These are phyloP conservation scores for Drosophila lacteicornis DNA, from an alignment of 1,140 invertebrate species.

Conservation along the genomic window DNA sequence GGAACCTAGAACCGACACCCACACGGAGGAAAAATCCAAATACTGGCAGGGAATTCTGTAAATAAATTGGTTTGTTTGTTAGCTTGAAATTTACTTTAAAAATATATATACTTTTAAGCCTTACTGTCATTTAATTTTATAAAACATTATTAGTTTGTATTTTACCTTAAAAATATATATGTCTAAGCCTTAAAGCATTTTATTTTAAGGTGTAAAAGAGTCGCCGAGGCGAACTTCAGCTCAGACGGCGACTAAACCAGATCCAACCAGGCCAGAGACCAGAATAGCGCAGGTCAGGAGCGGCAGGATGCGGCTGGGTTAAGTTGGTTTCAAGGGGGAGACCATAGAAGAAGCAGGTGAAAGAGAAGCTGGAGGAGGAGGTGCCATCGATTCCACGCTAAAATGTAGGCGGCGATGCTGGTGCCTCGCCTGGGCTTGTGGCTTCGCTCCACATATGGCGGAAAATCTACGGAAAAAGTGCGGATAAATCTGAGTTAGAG, in stretches of 20 bases:
- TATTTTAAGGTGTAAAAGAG: background rate
- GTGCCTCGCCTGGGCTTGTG: slow-evolving; percentile 9
- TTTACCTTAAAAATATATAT: background rate
- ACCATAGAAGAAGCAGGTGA: background rate
- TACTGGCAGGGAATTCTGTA: background rate
- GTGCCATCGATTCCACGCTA: slow-evolving; percentile 27
- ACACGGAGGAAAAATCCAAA: background rate
- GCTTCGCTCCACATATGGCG: slow-evolving; percentile 12
- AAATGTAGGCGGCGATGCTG: slow-evolving; percentile 38
- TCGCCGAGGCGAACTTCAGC: background rate
- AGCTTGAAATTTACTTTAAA: background rate
- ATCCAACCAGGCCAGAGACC: slow-evolving; percentile 18
- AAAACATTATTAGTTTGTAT: background rate
- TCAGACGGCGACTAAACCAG: slow-evolving; percentile 2
- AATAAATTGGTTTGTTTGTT: background rate
- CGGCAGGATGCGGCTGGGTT: slow-evolving; percentile 9
- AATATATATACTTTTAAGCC: too few species aligned
- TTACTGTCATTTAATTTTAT: background rate
- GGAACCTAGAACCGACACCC: background rate
- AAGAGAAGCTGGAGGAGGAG: background rate
- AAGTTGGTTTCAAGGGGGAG: background rate
- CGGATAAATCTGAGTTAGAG: background rate
- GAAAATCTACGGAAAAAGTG: slow-evolving; percentile 4
- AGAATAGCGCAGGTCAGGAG: slow-evolving; percentile 37
- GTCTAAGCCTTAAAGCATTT: background rate